These are phyloP conservation scores for Hypsibius dujardini DNA, from an alignment of 1,140 invertebrate species.

Conservation along the genomic window DNA sequence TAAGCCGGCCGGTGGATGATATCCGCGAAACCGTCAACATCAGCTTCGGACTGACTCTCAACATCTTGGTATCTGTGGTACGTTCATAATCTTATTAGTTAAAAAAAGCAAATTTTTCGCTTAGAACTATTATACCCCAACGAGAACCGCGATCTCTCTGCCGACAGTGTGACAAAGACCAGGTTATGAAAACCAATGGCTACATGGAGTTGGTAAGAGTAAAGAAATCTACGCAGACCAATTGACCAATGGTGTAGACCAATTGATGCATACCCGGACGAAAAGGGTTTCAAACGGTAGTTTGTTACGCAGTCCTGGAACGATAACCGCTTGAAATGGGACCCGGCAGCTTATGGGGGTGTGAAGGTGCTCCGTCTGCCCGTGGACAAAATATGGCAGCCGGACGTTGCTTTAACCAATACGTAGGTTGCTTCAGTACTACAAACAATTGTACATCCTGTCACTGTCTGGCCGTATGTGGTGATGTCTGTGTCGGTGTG, in stretches of 20 bases:
- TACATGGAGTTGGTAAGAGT: conserved; percentile 60
- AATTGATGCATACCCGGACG: not conserved
- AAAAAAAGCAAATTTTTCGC: too few relatives aligned
- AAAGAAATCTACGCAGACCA: conserved; percentile 16
- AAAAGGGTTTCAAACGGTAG: not conserved
- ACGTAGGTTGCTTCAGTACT: conserved; percentile 53
- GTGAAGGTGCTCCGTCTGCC: conserved; percentile 83
- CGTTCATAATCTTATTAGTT: too few relatives aligned
- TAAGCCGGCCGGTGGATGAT: too few relatives aligned
- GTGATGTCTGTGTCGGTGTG: too few relatives aligned
- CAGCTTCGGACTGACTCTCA: too few relatives aligned
- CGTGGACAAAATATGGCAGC: conserved; percentile 98
- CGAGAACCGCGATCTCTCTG: conserved; percentile 16
- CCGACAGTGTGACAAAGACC: conserved; percentile 91
- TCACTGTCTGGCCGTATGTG: too few relatives aligned
- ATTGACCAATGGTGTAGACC: not conserved
- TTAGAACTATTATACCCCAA: too few relatives aligned
- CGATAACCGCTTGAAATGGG: conserved; percentile 95
- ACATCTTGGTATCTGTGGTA: too few relatives aligned
- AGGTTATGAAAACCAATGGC: conserved; percentile 97
- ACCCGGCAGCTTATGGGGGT: conserved; percentile 89
- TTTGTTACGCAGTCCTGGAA: conserved; percentile 55
- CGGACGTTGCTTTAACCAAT: conserved; percentile 97
- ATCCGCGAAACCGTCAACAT: too few relatives aligned
- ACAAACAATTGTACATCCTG: too few relatives aligned